Percentiles rank a stretch among this genome's conserved stretches.
Evolutionary conservation across 2,797 vertebrate genomes (phyloP).

Genomic region (Fratercula arctica): DNA sequence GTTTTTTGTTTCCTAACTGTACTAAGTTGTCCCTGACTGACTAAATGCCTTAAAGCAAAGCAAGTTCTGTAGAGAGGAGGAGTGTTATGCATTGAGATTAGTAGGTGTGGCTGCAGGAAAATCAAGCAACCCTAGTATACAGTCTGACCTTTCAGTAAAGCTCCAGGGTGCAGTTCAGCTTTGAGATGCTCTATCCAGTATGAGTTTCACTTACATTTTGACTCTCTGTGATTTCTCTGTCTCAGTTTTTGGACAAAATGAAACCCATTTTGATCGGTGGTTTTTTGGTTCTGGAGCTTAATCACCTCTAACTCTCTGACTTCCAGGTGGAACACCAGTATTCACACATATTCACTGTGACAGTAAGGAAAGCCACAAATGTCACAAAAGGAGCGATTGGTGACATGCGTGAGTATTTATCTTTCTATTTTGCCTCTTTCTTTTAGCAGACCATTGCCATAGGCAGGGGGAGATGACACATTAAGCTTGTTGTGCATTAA

Average conservation of each 20-base stretch:
- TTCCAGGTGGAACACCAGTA: constrained; percentile 96
- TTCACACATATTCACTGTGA: constrained; percentile 91
- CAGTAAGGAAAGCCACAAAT: constrained; percentile 86
- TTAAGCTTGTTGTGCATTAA: neutral
- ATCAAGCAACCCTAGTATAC: constrained; percentile 13
- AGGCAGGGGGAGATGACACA: neutral
- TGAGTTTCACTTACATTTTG: constrained; percentile 40
- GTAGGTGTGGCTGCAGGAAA: constrained; percentile 48
- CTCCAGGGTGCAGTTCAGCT: constrained; percentile 29
- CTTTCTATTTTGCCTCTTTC: neutral
- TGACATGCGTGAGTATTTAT: constrained; percentile 89
- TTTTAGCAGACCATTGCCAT: neutral
- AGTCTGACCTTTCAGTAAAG: constrained; percentile 46
- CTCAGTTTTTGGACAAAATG: neutral
- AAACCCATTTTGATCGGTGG: neutral
- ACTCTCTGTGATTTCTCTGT: neutral
- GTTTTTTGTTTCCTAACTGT: neutral
- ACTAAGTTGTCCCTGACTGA: neutral
- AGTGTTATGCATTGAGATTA: constrained; percentile 49
- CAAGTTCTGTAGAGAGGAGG: constrained; percentile 52
- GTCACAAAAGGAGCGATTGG: constrained; percentile 96
- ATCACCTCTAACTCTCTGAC: constrained; percentile 42
- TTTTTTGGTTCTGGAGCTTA: neutral
- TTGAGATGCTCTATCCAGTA: constrained; percentile 74
- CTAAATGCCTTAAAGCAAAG: constrained; percentile 41